A percentile compares a stretch with the other conserved stretches of the same genome.
Conservation (phyloP, 2,888 invertebrate genomes). For the Cinara cedri region DNA sequence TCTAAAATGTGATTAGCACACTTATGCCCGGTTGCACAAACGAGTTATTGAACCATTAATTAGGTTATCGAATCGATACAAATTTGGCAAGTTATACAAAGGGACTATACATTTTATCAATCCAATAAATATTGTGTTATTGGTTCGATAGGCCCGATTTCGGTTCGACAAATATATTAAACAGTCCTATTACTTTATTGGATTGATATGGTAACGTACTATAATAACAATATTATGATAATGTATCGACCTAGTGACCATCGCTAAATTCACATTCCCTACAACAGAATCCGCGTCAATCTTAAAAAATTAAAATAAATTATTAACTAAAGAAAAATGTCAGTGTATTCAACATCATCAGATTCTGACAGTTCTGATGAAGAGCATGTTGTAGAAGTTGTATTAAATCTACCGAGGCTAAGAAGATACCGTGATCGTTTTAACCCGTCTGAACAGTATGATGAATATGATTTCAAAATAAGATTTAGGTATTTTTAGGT, state of each 20-base stretch:
- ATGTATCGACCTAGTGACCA: background rate
- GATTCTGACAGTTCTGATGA: background rate
- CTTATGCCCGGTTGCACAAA: too few species aligned
- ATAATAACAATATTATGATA: background rate
- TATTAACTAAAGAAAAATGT: conserved; percentile 3
- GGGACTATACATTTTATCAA: too few species aligned
- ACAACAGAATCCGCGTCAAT: conserved; percentile 3
- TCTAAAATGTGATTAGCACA: too few species aligned
- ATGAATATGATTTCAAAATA: background rate
- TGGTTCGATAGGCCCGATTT: background rate
- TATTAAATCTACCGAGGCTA: background rate
- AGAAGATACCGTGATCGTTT: background rate
- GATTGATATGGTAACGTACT: conserved; percentile 3
- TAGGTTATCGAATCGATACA: too few species aligned
- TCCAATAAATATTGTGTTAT: too few species aligned
- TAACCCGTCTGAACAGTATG: background rate
- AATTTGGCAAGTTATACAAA: too few species aligned
- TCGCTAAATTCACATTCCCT: background rate
- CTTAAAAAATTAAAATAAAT: background rate
- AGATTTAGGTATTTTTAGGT: too few species aligned
- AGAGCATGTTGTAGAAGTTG: background rate
- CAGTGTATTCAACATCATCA: conserved; percentile 2
- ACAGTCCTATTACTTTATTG: background rate
- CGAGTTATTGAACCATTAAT: too few species aligned
- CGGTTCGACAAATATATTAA: background rate